These are phyloP conservation scores for Psilopsiagon aymara DNA, from an alignment of 2,113 vertebrate genomes.

Conservation along the genomic window DNA sequence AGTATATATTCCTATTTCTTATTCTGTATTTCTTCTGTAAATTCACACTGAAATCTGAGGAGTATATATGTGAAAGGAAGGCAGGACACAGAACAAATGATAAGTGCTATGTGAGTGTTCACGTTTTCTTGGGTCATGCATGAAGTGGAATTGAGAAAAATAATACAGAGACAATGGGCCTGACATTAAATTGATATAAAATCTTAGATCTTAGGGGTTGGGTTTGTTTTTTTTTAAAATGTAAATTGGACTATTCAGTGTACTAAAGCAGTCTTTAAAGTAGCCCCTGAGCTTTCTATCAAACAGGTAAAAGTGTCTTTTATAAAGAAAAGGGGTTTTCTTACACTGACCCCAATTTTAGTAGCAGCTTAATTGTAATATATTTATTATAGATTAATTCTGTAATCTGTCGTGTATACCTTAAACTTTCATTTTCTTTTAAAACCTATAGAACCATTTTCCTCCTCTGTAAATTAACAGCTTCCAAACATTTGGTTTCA, in stretches of 20 bases:
- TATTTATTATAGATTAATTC: background rate
- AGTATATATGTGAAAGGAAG: background rate
- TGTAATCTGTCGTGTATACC: background rate
- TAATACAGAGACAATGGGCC: background rate
- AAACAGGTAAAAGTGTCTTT: background rate
- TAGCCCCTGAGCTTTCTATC: background rate
- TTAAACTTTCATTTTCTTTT: background rate
- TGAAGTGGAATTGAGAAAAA: background rate
- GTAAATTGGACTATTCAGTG: background rate
- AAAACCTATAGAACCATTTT: background rate
- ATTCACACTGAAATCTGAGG: background rate
- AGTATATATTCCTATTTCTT: background rate
- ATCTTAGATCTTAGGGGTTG: background rate
- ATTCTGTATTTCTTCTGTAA: background rate
- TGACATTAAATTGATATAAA: background rate
- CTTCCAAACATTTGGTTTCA: background rate
- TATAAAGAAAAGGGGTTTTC: background rate
- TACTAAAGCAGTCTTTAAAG: background rate
- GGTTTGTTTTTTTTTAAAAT: background rate
- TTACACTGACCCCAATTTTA: background rate
- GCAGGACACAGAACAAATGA: background rate
- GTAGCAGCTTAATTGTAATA: background rate
- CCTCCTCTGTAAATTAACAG: background rate
- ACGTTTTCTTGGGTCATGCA: background rate
- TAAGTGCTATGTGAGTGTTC: background rate